Evolutionary conservation across 2,888 invertebrate genomes (phyloP).

Genomic region (Octodonta nipae): DNA sequence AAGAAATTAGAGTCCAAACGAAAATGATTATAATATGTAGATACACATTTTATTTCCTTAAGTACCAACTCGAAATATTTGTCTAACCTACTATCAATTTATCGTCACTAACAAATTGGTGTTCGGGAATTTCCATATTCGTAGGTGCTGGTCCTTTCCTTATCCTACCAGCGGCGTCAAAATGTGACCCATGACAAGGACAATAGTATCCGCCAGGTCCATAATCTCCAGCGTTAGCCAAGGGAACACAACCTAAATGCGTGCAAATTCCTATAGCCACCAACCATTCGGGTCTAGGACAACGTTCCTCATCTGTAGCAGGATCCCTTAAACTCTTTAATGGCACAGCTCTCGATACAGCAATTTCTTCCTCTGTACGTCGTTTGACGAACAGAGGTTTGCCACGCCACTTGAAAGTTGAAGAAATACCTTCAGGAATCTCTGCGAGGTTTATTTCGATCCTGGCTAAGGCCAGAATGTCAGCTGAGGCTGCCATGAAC

Average conservation of each 20-base stretch:
- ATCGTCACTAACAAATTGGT: conserved; percentile 41
- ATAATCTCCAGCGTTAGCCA: conserved; percentile 53
- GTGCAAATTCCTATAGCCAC: conserved; percentile 70
- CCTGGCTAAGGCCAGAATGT: conserved; percentile 62
- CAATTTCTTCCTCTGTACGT: conserved; percentile 53
- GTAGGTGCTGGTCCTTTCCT: conserved; percentile 64
- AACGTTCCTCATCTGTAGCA: conserved; percentile 18
- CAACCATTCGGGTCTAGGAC: conserved; percentile 56
- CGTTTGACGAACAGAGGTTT: conserved; percentile 70
- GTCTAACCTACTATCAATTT: conserved; percentile 48
- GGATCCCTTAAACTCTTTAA: conserved; percentile 55
- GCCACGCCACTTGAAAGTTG: conserved; percentile 59
- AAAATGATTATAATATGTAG: no score
- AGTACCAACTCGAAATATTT: no score
- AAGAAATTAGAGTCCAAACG: no score
- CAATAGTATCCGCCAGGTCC: conserved; percentile 60
- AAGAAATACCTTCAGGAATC: conserved; percentile 52
- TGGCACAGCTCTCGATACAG: conserved; percentile 45
- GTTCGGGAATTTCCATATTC: conserved; percentile 56
- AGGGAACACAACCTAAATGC: conserved; percentile 72
- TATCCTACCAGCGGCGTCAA: conserved; percentile 59
- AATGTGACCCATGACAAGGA: conserved; percentile 76
- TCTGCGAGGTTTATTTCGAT: conserved; percentile 59
- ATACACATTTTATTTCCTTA: no score
- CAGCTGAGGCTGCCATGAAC: conserved; percentile 54